Evolutionary conservation across 1,140 invertebrate species (phyloP).

Genomic region (Anadara kagoshimensis): DNA sequence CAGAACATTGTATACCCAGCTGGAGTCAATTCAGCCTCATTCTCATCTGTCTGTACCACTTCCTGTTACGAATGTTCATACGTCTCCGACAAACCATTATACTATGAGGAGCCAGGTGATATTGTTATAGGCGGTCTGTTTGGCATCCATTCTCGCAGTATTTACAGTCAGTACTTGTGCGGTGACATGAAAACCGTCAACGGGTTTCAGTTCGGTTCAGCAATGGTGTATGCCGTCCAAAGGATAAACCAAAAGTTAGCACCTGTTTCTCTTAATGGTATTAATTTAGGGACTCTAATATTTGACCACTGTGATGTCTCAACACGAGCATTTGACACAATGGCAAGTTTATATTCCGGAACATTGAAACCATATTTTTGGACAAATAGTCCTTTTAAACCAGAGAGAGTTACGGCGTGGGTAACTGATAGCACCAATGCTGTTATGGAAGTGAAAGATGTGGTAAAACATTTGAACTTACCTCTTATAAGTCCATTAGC

Average conservation of each 20-base stretch:
- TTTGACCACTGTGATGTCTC: slow-evolving; percentile 64
- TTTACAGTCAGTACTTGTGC: slow-evolving; percentile 52
- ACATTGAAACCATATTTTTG: slow-evolving; percentile 35
- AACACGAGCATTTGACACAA: slow-evolving; percentile 47
- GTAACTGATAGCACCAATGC: slow-evolving; percentile 59
- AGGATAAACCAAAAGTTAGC: slow-evolving; percentile 78
- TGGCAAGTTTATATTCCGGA: slow-evolving; percentile 60
- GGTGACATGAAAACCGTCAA: slow-evolving; percentile 72
- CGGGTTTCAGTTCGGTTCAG: slow-evolving; percentile 82
- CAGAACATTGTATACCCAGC: slow-evolving; percentile 16
- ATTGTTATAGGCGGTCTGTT: slow-evolving; percentile 62
- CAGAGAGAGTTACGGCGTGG: slow-evolving; percentile 54
- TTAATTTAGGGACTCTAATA: slow-evolving; percentile 56
- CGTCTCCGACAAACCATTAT: slow-evolving; percentile 31
- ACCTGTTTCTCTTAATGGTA: slow-evolving; percentile 54
- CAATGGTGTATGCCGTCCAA: slow-evolving; percentile 87
- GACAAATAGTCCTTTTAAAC: slow-evolving; percentile 12
- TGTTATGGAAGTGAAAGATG: slow-evolving; percentile 46
- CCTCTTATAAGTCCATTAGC: slow-evolving; percentile 63
- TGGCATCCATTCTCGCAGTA: slow-evolving; percentile 46
- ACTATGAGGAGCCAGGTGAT: slow-evolving; percentile 49
- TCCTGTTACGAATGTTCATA: slow-evolving; percentile 58
- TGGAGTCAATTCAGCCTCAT: slow-evolving; percentile 4
- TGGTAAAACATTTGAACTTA: slow-evolving; percentile 54
- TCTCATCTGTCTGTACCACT: slow-evolving; percentile 43